phyloP scores from a whole-genome alignment of 2,888 invertebrate genomes.

The Ariolimax columbianus region DNA sequence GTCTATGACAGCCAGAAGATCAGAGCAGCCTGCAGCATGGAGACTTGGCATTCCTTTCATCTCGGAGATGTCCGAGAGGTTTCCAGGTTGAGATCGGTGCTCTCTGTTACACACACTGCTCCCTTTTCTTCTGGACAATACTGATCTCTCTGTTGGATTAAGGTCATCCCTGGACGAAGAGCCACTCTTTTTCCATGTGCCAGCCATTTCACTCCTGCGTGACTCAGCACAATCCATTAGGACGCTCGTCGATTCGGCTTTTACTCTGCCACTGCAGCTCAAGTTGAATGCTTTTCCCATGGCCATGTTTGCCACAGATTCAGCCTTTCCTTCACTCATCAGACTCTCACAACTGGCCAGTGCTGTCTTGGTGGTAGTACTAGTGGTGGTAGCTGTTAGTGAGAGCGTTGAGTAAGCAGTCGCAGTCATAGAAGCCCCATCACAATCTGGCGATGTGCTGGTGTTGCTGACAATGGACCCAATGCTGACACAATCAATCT shows the following conservation, averaged over 20 bases:
- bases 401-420: conserved; percentile 13
- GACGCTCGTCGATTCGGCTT: conserved; percentile 49
- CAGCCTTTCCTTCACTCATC: conserved; percentile 37
- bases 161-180: conserved; percentile 21
- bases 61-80: conserved; percentile 45
- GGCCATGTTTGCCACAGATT: neutral
- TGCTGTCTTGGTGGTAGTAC: neutral
- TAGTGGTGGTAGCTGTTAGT: neutral
- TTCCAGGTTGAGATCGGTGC: conserved; percentile 44
- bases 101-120: conserved; percentile 27
- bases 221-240: conserved; percentile 43
- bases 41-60: conserved; percentile 40
- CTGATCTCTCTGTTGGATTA: conserved; percentile 13
- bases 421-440: conserved; percentile 1
- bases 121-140: conserved; percentile 20
- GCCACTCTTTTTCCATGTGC: conserved; percentile 24
- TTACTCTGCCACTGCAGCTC: conserved; percentile 9
- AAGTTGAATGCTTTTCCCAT: neutral
- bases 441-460: conserved; percentile 27
- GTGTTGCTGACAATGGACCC: conserved; percentile 35
- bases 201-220: conserved; percentile 44
- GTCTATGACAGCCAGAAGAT: conserved; percentile 44
- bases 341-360: conserved; percentile 44
- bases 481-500: conserved; percentile 30
- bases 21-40: conserved; percentile 40